phyloP scores from a whole-genome alignment of 2,113 vertebrate species.

The Oncorhynchus clarkii region DNA sequence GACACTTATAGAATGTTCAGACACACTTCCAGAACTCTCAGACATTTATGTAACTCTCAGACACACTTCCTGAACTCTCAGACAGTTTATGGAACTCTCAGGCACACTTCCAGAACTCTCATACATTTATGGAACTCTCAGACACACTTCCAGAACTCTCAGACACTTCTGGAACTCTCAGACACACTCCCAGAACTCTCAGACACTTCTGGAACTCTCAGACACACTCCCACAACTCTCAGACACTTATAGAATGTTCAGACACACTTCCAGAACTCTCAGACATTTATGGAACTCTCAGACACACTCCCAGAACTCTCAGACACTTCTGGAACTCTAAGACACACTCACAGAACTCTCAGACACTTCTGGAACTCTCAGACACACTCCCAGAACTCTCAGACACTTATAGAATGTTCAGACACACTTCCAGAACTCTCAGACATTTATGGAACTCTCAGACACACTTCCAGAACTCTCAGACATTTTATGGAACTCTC shows the following conservation, averaged over 20 bases:
- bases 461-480: constrained; percentile 68
- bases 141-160: constrained; percentile 47
- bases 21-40: too few species aligned
- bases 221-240: constrained; percentile 68
- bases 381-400: constrained; percentile 46
- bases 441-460: constrained; percentile 53
- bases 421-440: constrained; percentile 4
- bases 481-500: constrained; percentile 36
- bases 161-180: constrained; percentile 72
- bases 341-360: constrained; percentile 68
- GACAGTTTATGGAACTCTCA: constrained; percentile 54
- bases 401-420: too few species aligned
- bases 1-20: constrained; percentile 23
- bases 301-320: constrained; percentile 2
- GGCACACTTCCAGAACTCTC: constrained; percentile 68
- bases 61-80: too few species aligned
- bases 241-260: constrained; percentile 49
- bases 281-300: constrained; percentile 65
- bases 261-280: too few species aligned
- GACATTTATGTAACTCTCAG: too few species aligned
- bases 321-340: constrained; percentile 52
- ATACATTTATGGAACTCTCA: constrained; percentile 34
- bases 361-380: constrained; percentile 36
- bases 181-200: constrained; percentile 2
- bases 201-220: constrained; percentile 52